A percentile compares a stretch with the other conserved stretches of the same genome.
Conservation (phyloP, 1,140 invertebrate genomes). For the Trichogramma pretiosum region DNA sequence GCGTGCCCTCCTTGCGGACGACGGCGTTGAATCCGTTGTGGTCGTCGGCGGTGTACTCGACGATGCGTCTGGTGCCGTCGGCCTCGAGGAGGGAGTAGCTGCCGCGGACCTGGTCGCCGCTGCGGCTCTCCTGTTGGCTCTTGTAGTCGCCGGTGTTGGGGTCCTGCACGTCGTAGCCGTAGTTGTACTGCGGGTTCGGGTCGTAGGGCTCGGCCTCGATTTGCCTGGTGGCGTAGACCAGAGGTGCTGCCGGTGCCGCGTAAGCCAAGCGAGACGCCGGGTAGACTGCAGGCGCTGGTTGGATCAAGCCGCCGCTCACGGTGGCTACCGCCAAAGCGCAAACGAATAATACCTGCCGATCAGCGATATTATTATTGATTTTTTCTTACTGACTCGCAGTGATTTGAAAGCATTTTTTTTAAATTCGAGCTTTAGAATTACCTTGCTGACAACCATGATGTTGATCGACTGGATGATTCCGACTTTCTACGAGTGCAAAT, state of each 20-base stretch:
- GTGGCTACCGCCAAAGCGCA: slow-evolving; percentile 21
- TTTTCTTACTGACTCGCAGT: too few species aligned
- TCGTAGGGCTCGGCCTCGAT: slow-evolving; percentile 23
- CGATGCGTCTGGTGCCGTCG: slow-evolving; percentile 59
- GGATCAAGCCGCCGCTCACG: too few species aligned
- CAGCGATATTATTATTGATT: too few species aligned
- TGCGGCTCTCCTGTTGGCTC: slow-evolving; percentile 46
- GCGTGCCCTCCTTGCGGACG: slow-evolving; percentile 48
- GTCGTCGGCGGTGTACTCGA: slow-evolving; percentile 51
- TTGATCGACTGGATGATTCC: too few species aligned
- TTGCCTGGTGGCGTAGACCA: slow-evolving; percentile 5
- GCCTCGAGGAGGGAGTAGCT: slow-evolving; percentile 54
- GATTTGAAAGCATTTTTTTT: too few species aligned
- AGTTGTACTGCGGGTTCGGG: slow-evolving; percentile 40
- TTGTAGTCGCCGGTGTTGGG: slow-evolving; percentile 45
- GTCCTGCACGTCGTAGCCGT: slow-evolving; percentile 47
- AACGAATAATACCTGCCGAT: too few species aligned
- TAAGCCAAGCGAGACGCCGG: slow-evolving; percentile 25
- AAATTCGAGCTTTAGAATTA: too few species aligned
- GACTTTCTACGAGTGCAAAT: too few species aligned
- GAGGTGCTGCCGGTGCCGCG: slow-evolving; percentile 15
- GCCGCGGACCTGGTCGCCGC: slow-evolving; percentile 48
- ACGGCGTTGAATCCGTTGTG: too few species aligned
- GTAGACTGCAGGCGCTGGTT: slow-evolving; percentile 3
- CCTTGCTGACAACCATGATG: too few species aligned